phyloP scores from a whole-genome alignment of 2,888 invertebrate species.

The Erebia ligea region DNA sequence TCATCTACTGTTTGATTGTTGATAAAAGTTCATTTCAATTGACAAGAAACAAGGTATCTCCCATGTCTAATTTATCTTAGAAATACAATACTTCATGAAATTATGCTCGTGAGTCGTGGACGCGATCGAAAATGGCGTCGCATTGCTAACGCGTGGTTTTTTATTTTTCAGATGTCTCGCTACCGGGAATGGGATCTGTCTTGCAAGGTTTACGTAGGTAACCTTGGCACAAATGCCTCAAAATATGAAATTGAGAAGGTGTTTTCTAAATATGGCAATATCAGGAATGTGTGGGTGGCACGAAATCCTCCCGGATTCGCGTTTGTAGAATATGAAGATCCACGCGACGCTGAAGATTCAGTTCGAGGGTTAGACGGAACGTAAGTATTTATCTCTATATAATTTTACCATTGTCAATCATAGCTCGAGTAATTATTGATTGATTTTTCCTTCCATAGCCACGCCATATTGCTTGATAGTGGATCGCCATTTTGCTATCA shows the following conservation, averaged over 20 bases:
- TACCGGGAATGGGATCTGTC: slow-evolving; percentile 91
- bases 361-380: slow-evolving; percentile 91
- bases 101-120: not conserved
- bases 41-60: no score
- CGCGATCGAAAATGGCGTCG: slow-evolving; percentile 43
- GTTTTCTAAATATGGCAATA: slow-evolving; percentile 93
- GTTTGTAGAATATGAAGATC: slow-evolving; percentile 95
- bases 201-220: slow-evolving; percentile 97
- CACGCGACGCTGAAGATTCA: slow-evolving; percentile 94
- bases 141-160: slow-evolving; percentile 18
- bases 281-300: slow-evolving; percentile 97
- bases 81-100: not conserved
- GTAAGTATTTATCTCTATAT: slow-evolving; percentile 58
- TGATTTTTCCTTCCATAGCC: slow-evolving; percentile 1
- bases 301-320: slow-evolving; percentile 96
- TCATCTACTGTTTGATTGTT: no score
- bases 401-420: not conserved
- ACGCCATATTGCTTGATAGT: slow-evolving; percentile 31
- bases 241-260: slow-evolving; percentile 95
- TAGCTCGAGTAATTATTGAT: slow-evolving; percentile 7
- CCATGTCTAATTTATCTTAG: not conserved
- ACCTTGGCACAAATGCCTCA: slow-evolving; percentile 94
- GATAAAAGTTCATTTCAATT: no score
- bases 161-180: slow-evolving; percentile 85
- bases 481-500: slow-evolving; percentile 42